phyloP scores from a whole-genome alignment of 2,113 vertebrate genomes.

The Megaceryle maxima region DNA sequence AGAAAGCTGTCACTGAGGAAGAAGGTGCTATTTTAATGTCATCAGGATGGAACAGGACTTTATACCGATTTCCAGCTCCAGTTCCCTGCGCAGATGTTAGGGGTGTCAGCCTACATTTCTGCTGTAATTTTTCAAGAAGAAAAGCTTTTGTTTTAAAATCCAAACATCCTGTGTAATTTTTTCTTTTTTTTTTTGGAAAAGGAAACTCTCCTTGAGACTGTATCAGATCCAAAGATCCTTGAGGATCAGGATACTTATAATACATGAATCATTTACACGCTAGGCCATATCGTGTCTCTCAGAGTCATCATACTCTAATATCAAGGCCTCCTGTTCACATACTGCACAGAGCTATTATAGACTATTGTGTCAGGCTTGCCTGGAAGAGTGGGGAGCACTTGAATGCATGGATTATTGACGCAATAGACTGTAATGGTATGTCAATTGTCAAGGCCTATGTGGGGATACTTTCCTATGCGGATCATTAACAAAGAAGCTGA shows the following conservation, averaged over 20 bases:
- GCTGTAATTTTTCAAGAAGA: slow-evolving; percentile 15
- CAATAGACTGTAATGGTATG: slow-evolving; percentile 63
- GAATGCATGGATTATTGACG: slow-evolving; percentile 63
- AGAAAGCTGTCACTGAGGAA: background rate
- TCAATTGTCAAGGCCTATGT: slow-evolving; percentile 66
- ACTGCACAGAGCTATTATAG: slow-evolving; percentile 39
- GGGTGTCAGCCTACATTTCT: slow-evolving; percentile 2
- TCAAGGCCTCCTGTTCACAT: slow-evolving; percentile 33
- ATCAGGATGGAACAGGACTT: slow-evolving; percentile 12
- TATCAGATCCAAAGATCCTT: slow-evolving; percentile 21
- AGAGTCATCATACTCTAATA: slow-evolving; percentile 21
- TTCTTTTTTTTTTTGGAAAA: background rate
- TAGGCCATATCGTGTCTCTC: background rate
- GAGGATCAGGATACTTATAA: slow-evolving; percentile 16
- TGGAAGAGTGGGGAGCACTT: slow-evolving; percentile 56
- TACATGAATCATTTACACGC: slow-evolving; percentile 22
- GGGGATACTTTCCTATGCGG: slow-evolving; percentile 60
- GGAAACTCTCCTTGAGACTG: background rate
- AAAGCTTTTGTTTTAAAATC: slow-evolving; percentile 19
- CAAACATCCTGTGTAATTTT: background rate
- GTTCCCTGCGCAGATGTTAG: background rate
- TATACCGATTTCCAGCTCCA: background rate
- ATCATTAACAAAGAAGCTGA: slow-evolving; percentile 70
- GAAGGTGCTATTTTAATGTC: slow-evolving; percentile 29
- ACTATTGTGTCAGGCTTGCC: slow-evolving; percentile 47